These are phyloP conservation scores for Psittacula derbiana DNA, from an alignment of 2,797 vertebrate species.

Conservation along the genomic window DNA sequence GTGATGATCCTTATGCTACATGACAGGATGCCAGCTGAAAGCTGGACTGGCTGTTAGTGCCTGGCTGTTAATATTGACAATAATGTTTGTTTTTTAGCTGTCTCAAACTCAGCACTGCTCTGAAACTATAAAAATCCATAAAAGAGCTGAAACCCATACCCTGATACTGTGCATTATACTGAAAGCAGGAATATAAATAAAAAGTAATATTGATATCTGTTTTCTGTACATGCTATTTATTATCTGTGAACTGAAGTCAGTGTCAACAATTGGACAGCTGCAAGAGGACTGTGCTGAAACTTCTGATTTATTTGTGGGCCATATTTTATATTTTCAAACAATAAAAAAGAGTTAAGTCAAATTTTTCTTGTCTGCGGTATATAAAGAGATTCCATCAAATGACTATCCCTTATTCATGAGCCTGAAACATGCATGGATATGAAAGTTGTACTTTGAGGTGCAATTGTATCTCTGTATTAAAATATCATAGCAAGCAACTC, in stretches of 20 bases:
- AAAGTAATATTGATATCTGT: not conserved
- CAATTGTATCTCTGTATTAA: not conserved
- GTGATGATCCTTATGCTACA: not conserved
- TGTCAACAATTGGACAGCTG: not conserved
- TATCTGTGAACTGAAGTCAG: not conserved
- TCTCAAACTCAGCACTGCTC: not conserved
- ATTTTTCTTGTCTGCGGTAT: not conserved
- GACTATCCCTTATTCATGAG: not conserved
- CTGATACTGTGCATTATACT: not conserved
- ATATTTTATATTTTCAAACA: not conserved
- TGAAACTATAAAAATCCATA: not conserved
- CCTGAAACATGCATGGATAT: not conserved
- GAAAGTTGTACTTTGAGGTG: not conserved
- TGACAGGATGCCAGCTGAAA: not conserved
- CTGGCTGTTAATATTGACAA: not conserved
- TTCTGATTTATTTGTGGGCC: not conserved
- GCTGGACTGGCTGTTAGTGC: not conserved
- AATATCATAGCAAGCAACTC: not conserved
- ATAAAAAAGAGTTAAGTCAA: not conserved
- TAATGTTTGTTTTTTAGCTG: not conserved
- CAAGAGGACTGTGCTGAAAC: not conserved
- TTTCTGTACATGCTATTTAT: not conserved
- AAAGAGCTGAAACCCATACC: not conserved
- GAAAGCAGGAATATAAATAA: not conserved
- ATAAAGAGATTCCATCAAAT: not conserved